A percentile compares a stretch with the other conserved stretches of the same genome.
These are phyloP conservation scores for Mastigias papua DNA, from an alignment of 30 jellyfish, hydroid and myxozoan genomes.

Conservation along the genomic window DNA sequence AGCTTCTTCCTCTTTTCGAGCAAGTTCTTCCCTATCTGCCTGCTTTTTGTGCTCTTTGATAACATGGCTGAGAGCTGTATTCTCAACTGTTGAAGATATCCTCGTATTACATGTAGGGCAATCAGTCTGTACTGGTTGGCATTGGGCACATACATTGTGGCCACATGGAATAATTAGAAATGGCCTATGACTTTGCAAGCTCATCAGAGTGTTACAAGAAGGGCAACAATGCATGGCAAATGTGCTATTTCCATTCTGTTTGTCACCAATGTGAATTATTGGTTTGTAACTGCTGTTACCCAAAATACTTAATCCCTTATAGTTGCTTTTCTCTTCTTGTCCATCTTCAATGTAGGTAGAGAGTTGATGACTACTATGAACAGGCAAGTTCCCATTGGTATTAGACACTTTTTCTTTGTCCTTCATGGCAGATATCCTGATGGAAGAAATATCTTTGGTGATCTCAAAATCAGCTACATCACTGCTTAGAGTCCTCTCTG, in stretches of 20 bases:
- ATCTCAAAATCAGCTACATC: background rate
- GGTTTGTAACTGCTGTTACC: background rate
- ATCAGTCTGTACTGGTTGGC: conserved; percentile 21
- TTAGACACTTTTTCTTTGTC: background rate
- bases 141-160: conserved; percentile 60
- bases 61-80: conserved; percentile 56
- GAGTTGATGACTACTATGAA: background rate
- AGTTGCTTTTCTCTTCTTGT: background rate
- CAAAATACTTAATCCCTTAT: background rate
- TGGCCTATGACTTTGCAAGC: conserved; percentile 22
- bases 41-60: conserved; percentile 50
- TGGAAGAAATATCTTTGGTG: conserved; percentile 32
- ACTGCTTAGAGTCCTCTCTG: conserved; percentile 7
- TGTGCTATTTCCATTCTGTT: background rate
- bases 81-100: conserved; percentile 51
- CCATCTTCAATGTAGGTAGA: background rate
- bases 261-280: background rate
- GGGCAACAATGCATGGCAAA: conserved; percentile 82
- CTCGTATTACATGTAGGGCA: conserved; percentile 67
- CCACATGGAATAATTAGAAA: conserved; percentile 77
- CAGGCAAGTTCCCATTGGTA: background rate
- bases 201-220: conserved; percentile 55
- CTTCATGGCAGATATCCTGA: background rate
- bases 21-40: conserved; percentile 57
- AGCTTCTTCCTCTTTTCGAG: conserved; percentile 48